Evolutionary conservation across 2,113 vertebrate species (phyloP), one percentile per base, ranked within the genome.

Genomic region (Callospermophilus lateralis): DNA sequence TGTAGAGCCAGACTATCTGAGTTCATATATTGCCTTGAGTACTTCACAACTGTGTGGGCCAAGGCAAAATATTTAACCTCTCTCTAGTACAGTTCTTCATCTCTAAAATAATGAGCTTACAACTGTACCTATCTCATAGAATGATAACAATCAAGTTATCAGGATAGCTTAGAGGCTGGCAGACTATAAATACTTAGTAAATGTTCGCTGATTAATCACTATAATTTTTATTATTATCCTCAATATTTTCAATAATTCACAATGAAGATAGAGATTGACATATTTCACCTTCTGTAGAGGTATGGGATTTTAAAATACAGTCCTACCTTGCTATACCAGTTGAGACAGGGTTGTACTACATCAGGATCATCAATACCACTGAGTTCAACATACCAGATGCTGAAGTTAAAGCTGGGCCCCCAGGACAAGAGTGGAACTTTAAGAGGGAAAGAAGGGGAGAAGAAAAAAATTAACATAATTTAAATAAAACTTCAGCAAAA

Each of bases 401-500:
- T 99, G 98, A 99, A 99, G 98, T 99, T 99, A 99, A 99, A 99
- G 99, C 99, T 99, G 84, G 99, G 99, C 87, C 99, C 99, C 99
- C 99, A 99, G 7, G 99, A 99, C 98, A 99, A 99, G 90, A 99
- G 99, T 98, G 99, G 99, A 98, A 99, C 99, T 99, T 97, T 97
- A 91, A 97, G 94, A 94, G 98, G 68, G 22, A 70, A 90, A 79
- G 42, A 39, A n/a, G 96, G 95, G 80, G 39, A 86, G 48, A 65
- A 91, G 68, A 96, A 97, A 97, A 97, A 97, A 95, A 98, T 96
- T 65, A 98, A 90, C 92, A 97, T 92, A 89, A 61, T 93, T 93
- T 80, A 95, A 96, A 96, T 65, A 92, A 96, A 94, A 86, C 28
- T 89, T 93, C 8, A 81, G 13, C 39, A 85, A 94, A 94, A 48